These are phyloP conservation scores for Ridgeia piscesae DNA, from an alignment of 1,140 invertebrate genomes.

Conservation along the genomic window DNA sequence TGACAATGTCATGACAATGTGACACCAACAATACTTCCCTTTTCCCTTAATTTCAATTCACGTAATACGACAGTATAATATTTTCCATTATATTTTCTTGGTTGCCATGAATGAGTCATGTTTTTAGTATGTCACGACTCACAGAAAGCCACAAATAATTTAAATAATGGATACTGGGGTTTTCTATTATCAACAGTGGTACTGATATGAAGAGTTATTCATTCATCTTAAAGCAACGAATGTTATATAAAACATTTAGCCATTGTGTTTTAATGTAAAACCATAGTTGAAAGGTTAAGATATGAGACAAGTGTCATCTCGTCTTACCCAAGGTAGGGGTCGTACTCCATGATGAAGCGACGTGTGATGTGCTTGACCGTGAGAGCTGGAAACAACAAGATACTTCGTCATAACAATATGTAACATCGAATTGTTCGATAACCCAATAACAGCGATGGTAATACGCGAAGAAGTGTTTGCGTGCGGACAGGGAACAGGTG, in stretches of 20 bases:
- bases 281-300: not conserved
- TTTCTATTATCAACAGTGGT: not conserved
- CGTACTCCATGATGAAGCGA: slow-evolving; percentile 61
- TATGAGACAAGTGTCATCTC: not conserved
- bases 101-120: too few relatives aligned
- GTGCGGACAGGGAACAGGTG: too few relatives aligned
- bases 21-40: too few relatives aligned
- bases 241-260: not conserved
- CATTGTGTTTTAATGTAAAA: not conserved
- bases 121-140: too few relatives aligned
- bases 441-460: not conserved
- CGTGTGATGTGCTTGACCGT: slow-evolving; percentile 61
- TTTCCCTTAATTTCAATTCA: too few relatives aligned
- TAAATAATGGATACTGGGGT: too few relatives aligned
- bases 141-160: too few relatives aligned
- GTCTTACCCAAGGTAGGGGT: slow-evolving; percentile 57
- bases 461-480: too few relatives aligned
- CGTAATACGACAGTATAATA: not conserved
- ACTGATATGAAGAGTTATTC: not conserved
- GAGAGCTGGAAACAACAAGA: slow-evolving; percentile 49
- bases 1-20: too few relatives aligned
- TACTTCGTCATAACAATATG: not conserved
- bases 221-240: not conserved
- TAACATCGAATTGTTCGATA: not conserved
- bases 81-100: not conserved